Evolutionary conservation across 2,888 invertebrate genomes (phyloP), one percentile per base, ranked within the genome.

Genomic region (Sceliomorpha sp.): DNA sequence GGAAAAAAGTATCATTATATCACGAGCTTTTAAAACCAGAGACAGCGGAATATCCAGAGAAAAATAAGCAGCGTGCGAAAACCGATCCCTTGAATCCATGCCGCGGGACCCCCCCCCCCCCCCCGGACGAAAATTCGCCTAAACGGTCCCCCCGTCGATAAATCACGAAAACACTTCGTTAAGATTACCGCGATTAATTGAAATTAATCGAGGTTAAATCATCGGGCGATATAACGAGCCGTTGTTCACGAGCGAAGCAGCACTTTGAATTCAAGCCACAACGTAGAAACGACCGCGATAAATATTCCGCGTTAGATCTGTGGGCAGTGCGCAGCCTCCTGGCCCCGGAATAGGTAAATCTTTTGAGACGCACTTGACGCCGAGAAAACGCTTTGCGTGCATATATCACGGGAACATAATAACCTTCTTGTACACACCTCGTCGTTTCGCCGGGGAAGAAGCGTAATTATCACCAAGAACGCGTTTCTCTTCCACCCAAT

Each of bases 291-390:
- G 56, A 14, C 17, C 31, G 13, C 37, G 26, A 48, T 59, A 59
- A 48, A 59, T 59, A 59, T 42, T 24, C n/a, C 42, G n/a, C 48
- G 26, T 50, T 50, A 50, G 42, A 50, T 60, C 42, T 60, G 50
- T 29, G 50, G 37, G 26, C 59, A 34, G 48, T 9, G 26, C 27
- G 36, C 17, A 42, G 50, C 50, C 59, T 60, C 29, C 50, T 50
- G 44, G 36, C 50, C 59, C 20, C 36, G 37, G 50, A 50, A 50
- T 44, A 60, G 59, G 40, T 50, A 60, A 60, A 60, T 60, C 59
- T 60, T 60, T 48, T 34, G 50, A 60, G 47, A 44, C 59, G 32
- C 39, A 47, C 31, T 47, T 47, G 47, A 58, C 39, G 51, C 50
- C 32, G 45, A 50, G 60, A 60, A 60, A 42, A 60, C 32, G 34